Base-by-base conservation (phyloP, 2,888 invertebrate genomes). In the Eristalis arbustorum region DNA sequence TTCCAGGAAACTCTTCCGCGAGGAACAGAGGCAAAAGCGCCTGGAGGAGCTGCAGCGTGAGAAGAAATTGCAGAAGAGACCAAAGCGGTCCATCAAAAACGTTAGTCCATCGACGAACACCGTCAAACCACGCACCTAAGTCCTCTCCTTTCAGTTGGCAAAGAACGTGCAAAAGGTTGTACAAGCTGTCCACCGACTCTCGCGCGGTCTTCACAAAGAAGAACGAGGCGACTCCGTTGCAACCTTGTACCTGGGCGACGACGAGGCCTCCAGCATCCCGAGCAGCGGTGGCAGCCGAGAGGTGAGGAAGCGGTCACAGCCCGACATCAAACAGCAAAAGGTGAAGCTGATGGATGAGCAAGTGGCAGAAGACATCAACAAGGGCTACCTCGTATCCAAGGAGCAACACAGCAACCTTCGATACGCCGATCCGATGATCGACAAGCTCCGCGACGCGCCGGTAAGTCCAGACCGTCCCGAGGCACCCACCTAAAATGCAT, bases 341-440 rank as follows among this genome's bases (percentile, higher is more conserved):
- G 89, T 90, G n/a, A 88, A 88, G 2, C 90, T 90, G 59, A 84
- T 92, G 42, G 89, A 92, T 61, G 79, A 84, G 2, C 91, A 91
- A 80, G 89, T 92, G 87, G 91, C 92, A 42, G 89, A 89, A n/a
- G 91, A 91, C 77, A 89, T 90, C 18, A 62, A 67, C 14, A 89
- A 89, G 61, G 94, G 94, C 1, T 93, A 94, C 87, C 92, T 94
- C 91, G 92, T 94, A 64, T 92, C 93, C 0, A 92, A 93, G 62
- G 94, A 94, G 56, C 94, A 95, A 82, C 94, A 93, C 88, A 93
- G 94, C 69, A 93, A 92, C 72, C 90, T 94, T 66, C 94, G 94
- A 88, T 95, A 94, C 88, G 94, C 94, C 89, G 93, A 94, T 88
- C 94, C 94, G 0, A 91, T 93, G 78, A 93, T 95, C 49, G 93